Percentiles rank a stretch among this genome's conserved stretches.
Evolutionary conservation across 2,113 vertebrate species (phyloP).

Genomic region (Gila orcuttii): DNA sequence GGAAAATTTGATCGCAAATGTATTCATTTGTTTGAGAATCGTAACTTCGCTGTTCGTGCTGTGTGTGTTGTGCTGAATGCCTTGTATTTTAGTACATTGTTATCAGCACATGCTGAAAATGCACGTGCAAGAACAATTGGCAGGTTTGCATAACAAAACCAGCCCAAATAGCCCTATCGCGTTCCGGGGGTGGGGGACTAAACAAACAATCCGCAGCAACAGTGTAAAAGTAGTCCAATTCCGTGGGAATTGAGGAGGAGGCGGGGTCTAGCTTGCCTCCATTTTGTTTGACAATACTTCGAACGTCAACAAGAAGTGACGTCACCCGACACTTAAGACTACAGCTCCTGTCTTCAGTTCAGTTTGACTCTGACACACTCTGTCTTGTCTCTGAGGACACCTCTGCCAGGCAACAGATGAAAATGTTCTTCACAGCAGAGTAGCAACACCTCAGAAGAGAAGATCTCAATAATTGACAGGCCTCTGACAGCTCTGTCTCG

Average conservation of each 20-base stretch:
- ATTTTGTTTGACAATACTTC: too few species aligned
- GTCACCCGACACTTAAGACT: neutral
- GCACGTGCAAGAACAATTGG: too few species aligned
- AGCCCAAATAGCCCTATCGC: too few species aligned
- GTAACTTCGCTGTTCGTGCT: neutral
- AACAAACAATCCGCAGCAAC: too few species aligned
- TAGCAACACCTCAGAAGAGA: slow-evolving; percentile 20
- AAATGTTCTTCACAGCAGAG: slow-evolving; percentile 45
- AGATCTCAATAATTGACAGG: slow-evolving; percentile 29
- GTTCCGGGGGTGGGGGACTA: too few species aligned
- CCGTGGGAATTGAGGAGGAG: too few species aligned
- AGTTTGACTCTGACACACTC: slow-evolving; percentile 22
- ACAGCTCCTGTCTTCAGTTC: neutral
- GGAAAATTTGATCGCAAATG: neutral
- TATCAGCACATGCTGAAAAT: neutral
- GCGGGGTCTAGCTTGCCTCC: too few species aligned
- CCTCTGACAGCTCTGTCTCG: slow-evolving; percentile 33
- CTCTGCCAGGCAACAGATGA: slow-evolving; percentile 39
- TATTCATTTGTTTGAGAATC: neutral
- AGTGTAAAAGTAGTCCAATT: too few species aligned
- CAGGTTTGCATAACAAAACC: too few species aligned
- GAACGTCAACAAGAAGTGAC: too few species aligned
- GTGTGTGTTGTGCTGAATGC: too few species aligned
- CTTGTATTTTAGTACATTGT: neutral
- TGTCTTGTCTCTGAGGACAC: slow-evolving; percentile 27